Conservation (phyloP, 2,888 invertebrate genomes). For the Therioaphis trifolii region DNA sequence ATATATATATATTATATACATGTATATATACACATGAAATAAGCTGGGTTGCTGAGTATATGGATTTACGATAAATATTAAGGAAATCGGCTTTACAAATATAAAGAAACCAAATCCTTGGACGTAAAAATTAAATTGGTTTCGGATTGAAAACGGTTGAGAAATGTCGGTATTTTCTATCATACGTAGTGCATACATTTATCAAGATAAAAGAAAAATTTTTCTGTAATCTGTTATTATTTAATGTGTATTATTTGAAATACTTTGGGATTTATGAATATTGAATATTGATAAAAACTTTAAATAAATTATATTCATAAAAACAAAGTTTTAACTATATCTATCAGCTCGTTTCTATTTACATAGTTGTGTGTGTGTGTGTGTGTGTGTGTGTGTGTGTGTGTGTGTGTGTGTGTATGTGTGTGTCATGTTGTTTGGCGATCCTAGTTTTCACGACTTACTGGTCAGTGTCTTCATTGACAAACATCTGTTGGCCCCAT, state of each 20-base stretch:
- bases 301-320: no score
- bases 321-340: background rate
- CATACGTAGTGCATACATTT: no score
- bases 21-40: no score
- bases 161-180: no score
- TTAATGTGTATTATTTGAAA: no score
- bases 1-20: background rate
- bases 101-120: background rate
- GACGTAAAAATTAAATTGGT: background rate
- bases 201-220: no score
- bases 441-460: conserved; percentile 75
- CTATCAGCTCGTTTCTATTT: conserved; percentile 42
- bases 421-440: conserved; percentile 64
- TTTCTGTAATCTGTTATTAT: no score
- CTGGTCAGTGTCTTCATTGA: conserved; percentile 97
- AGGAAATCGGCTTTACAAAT: background rate
- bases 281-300: no score
- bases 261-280: no score
- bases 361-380: conserved; percentile 51
- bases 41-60: no score
- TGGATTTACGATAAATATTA: background rate
- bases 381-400: conserved; percentile 44
- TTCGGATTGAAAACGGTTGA: background rate
- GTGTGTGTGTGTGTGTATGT: conserved; percentile 23
- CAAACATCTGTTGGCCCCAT: conserved; percentile 98